Percentiles rank a stretch among this genome's conserved stretches.
These are phyloP conservation scores for Ceyx cyanopectus DNA, from an alignment of 2,113 vertebrate species.

Conservation along the genomic window DNA sequence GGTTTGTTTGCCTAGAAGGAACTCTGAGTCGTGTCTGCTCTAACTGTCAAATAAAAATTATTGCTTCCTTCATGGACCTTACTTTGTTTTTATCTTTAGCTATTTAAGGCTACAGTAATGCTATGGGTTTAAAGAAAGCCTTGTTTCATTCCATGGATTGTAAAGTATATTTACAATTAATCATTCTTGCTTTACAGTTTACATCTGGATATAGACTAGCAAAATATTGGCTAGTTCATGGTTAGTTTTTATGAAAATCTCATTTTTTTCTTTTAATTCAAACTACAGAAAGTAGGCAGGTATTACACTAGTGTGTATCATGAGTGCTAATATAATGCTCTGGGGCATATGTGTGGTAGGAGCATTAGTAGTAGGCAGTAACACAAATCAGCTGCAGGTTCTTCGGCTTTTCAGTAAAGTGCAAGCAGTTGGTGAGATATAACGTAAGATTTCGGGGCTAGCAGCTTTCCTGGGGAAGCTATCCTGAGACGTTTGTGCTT, in stretches of 20 bases:
- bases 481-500: too few species aligned
- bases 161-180: not conserved
- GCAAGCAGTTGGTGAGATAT: too few species aligned
- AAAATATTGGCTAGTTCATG: not conserved
- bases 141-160: not conserved
- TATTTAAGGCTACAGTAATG: not conserved
- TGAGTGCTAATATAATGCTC: not conserved
- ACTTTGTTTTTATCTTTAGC: not conserved
- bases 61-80: not conserved
- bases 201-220: not conserved
- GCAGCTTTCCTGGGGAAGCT: too few species aligned
- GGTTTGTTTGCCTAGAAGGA: not conserved
- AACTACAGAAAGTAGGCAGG: not conserved
- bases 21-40: not conserved
- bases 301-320: not conserved
- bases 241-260: not conserved
- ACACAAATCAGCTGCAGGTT: not conserved
- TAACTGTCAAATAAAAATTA: not conserved
- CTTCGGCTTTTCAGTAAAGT: not conserved
- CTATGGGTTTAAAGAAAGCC: not conserved
- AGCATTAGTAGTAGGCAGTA: not conserved
- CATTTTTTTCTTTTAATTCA: not conserved
- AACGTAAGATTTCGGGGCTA: too few species aligned
- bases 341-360: not conserved
- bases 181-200: not conserved